Percentiles rank a stretch among this genome's conserved stretches.
Conservation (phyloP, 1,140 invertebrate genomes). For the Euschistus heros region DNA sequence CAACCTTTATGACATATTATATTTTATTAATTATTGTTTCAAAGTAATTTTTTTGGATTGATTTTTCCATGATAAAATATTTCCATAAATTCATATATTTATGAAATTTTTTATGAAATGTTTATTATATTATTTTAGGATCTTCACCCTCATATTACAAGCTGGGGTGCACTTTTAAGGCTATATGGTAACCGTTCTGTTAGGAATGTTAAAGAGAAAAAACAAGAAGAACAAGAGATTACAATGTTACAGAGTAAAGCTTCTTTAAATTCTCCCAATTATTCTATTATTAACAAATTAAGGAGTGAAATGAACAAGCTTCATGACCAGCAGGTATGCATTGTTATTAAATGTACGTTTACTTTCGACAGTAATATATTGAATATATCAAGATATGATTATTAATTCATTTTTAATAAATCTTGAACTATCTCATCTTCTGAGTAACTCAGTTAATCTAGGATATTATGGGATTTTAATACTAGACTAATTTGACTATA, state of each 20-base stretch:
- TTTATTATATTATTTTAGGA: constrained; percentile 32
- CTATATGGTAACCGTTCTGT: constrained; percentile 88
- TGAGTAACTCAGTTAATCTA: no score
- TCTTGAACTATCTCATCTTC: no score
- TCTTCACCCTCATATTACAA: constrained; percentile 82
- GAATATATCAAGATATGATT: no score
- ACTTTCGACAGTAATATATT: no score
- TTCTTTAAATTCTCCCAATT: constrained; percentile 83
- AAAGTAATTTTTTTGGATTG: no score
- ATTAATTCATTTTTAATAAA: no score
- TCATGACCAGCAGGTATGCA: constrained; percentile 33
- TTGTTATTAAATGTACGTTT: background rate
- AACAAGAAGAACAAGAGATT: constrained; percentile 88
- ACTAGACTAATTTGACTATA: no score
- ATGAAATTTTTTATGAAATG: background rate
- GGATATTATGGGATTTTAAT: no score
- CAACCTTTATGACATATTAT: no score
- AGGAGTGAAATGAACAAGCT: constrained; percentile 79
- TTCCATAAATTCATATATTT: no score
- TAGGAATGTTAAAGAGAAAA: constrained; percentile 88
- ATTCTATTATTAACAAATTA: constrained; percentile 84
- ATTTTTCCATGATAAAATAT: no score
- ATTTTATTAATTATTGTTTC: no score
- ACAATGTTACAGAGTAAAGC: constrained; percentile 83
- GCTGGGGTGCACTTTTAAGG: constrained; percentile 87